Base-by-base conservation (phyloP, 2,888 invertebrate species). In the Thymelicus sylvestris region DNA sequence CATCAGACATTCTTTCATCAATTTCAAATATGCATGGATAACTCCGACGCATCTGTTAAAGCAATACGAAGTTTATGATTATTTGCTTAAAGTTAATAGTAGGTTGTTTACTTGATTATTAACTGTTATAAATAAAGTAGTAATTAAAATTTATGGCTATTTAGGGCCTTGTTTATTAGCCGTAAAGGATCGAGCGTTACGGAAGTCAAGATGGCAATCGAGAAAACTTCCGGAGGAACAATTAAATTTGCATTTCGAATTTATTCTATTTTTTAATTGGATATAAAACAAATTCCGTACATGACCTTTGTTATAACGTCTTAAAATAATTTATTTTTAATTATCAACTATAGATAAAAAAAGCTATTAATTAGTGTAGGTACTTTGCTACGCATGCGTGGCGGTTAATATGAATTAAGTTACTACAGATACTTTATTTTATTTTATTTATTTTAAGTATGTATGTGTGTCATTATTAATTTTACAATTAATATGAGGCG, bases 111-210 rank as follows among this genome's bases (percentile, higher is more conserved):
- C 6, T 7, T 7, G 50, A 19, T 50, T 24, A 61, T 64, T 69
- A 57, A 69, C 57, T 63, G 59, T 59, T 64, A 69, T 64, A 69
- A 68, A 69, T 69, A 64, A 57, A 31, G 55, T 66, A 70, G 74
- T 75, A 76, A 78, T 78, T 78, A 78, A 76, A 75, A 75, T 76
- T 74, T 74, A 77, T 74, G 75, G 66, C 71, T 73, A 75, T 76
- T 76, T 74, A 74, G 74, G 73, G 72, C 70, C 60, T 68, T 60
- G 48, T 74, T 76, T 72, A 72, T 73, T 67, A 67, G 65, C 68
- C 75, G 73, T 75, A 73, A 77, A 74, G 68, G 74, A 75, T 76
- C 77, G 75, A 74, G 67, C 70, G 72, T 67, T 57, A 74, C 74
- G 75, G 77, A 74, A 77, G 76, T 73, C 68, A 69, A 64, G 61